Evolutionary conservation across 2,113 vertebrate genomes (phyloP).

Genomic region (Rhynchomys soricoides): DNA sequence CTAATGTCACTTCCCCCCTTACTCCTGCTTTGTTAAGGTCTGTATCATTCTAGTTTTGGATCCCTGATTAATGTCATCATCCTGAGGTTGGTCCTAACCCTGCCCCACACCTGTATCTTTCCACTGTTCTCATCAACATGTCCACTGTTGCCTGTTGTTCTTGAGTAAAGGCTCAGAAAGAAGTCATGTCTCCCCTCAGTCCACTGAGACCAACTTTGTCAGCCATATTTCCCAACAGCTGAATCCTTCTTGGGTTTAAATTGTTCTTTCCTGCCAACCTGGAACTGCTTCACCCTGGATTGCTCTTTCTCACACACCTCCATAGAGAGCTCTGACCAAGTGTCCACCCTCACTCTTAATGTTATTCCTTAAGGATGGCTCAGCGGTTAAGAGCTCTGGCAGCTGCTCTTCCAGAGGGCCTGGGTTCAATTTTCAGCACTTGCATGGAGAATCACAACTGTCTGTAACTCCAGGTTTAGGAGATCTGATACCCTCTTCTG

Average conservation of each 20-base stretch:
- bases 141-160: not conserved
- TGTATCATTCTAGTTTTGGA: not conserved
- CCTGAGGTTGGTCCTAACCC: not conserved
- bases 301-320: not conserved
- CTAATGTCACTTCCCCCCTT: fast-evolving
- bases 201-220: not conserved
- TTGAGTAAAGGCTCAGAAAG: not conserved
- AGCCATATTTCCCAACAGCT: not conserved
- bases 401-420: not conserved
- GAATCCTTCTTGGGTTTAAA: not conserved
- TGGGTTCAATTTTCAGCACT: not conserved
- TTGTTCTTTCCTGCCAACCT: not conserved
- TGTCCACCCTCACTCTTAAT: not conserved
- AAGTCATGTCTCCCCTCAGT: not conserved
- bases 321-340: not conserved
- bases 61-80: too few species aligned
- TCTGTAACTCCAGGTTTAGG: not conserved
- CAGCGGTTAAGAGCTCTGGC: not conserved
- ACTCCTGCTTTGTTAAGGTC: not conserved
- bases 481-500: not conserved
- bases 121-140: not conserved
- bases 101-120: not conserved
- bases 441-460: not conserved
- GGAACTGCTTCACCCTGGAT: not conserved
- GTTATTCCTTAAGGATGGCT: not conserved